Percentiles rank a stretch among this genome's conserved stretches.
Conservation (phyloP, 92 coral and sea anemone genomes). For the Heteractis magnifica region DNA sequence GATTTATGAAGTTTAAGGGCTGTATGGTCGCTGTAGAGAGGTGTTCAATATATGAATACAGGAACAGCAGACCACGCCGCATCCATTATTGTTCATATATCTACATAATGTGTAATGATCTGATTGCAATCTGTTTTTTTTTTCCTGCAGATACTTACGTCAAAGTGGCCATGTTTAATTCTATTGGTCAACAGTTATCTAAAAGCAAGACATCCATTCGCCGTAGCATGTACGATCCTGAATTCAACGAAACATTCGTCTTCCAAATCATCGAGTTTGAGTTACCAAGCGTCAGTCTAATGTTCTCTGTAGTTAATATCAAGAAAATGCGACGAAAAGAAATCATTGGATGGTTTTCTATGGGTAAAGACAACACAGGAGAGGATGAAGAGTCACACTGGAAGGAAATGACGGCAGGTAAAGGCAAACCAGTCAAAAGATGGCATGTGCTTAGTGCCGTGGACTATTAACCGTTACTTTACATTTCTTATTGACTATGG, state of each 20-base stretch:
- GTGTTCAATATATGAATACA: too few relatives aligned
- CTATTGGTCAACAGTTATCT: conserved; percentile 98
- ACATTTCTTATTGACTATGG: neutral
- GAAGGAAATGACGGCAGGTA: conserved; percentile 92
- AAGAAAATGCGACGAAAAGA: conserved; percentile 98
- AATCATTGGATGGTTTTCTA: conserved; percentile 98
- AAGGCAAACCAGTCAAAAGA: conserved; percentile 83
- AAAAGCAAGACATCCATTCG: conserved; percentile 99
- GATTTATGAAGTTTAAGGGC: too few relatives aligned
- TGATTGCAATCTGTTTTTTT: neutral
- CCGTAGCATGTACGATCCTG: conserved; percentile 98
- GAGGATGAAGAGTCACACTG: conserved; percentile 98
- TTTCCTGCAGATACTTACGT: conserved; percentile 86
- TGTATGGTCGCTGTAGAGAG: too few relatives aligned
- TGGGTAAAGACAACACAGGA: conserved; percentile 97
- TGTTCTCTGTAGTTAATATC: conserved; percentile 96
- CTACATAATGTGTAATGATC: neutral
- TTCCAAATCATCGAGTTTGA: conserved; percentile 99
- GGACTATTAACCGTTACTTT: conserved; percentile 51
- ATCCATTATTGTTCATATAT: neutral
- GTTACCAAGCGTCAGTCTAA: conserved; percentile 97
- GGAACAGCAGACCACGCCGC: too few relatives aligned
- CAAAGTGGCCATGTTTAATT: conserved; percentile 98
- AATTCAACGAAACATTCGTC: conserved; percentile 96
- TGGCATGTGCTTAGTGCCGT: conserved; percentile 99